phyloP scores from a whole-genome alignment of 2,888 invertebrate genomes.

The Chironomus tentans region DNA sequence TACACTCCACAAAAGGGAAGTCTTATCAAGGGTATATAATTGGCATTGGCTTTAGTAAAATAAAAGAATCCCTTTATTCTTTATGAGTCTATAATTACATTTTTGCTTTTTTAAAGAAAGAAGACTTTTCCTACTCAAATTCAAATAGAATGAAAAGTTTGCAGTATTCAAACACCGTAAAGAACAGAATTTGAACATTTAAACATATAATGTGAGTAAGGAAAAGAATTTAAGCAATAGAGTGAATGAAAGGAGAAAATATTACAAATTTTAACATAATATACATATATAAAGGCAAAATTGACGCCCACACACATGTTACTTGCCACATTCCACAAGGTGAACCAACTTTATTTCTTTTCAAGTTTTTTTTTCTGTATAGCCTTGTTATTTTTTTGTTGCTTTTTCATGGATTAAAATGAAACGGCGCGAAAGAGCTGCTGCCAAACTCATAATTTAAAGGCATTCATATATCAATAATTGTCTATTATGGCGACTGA shows the following conservation, averaged over 20 bases:
- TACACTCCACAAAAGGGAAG: no score
- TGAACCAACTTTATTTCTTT: neutral
- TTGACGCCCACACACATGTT: conserved; percentile 18
- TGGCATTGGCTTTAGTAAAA: conserved; percentile 1
- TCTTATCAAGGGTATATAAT: no score
- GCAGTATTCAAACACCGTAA: neutral
- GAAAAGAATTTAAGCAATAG: neutral
- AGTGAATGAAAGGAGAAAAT: conserved; percentile 1
- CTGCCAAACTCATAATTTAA: neutral
- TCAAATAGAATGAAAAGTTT: neutral
- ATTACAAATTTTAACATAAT: conserved; percentile 9
- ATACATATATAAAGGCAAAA: conserved; percentile 5
- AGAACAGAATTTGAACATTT: no score
- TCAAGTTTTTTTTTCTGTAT: neutral
- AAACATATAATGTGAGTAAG: no score
- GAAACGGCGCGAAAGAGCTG: neutral
- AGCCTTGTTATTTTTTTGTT: neutral
- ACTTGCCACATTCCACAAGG: neutral
- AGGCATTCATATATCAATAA: conserved; percentile 20
- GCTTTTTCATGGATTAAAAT: neutral
- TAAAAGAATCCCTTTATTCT: neutral
- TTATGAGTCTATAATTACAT: conserved; percentile 8
- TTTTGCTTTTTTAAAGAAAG: no score
- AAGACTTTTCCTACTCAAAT: neutral
- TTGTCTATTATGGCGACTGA: conserved; percentile 12